Base-by-base conservation (phyloP, 2,113 vertebrate genomes). In the Coryphaenoides rupestris region DNA sequence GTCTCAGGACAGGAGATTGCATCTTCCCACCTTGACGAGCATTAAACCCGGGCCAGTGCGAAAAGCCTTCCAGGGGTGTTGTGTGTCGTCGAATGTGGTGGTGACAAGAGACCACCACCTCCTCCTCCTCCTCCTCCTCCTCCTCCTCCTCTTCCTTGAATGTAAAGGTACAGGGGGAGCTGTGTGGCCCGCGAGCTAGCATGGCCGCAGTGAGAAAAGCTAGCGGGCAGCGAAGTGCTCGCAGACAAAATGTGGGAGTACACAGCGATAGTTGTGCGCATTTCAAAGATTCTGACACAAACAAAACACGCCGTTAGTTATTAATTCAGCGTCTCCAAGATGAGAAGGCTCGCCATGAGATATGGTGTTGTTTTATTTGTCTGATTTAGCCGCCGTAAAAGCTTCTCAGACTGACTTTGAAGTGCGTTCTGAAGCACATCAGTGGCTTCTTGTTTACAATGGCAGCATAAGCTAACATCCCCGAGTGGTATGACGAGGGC, bases 341-440 rank as follows among this genome's bases (percentile, higher is more conserved):
- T 64, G 33, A 61, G 65, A 45, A 33, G 24, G 58, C 26, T 21
- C 26, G 53, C 54, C n/a, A 15, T 33, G 13, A 33, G 59, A 45
- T 28, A 59, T 58, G 46, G 28, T 40, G 33, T 40, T 40, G 45
- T 50, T n/a, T 26, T 53, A 70, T 72, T 68, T 64, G 55, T 77
- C 33, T 49, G 26, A 53, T n/a, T 15, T 19, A 53, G 19, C 46
- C 57, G 24, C 52, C 5, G 19, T 50, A 21, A 33, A 50, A 62
- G 12, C 60, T 47, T 40, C 46, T 63, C 19, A 23, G 21, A 55
- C 54, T 55, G 21, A 55, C 54, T 55, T 55, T 22, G 19, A 23
- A 23, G 12, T 21, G 23, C 21, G 0, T n/a, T 21, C 21, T 55
- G 33, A 40, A 40, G 33, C 33, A 7, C 13, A 12, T 40, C 9